Conservation (phyloP, 2,797 vertebrate genomes). For the Periparus ater region DNA sequence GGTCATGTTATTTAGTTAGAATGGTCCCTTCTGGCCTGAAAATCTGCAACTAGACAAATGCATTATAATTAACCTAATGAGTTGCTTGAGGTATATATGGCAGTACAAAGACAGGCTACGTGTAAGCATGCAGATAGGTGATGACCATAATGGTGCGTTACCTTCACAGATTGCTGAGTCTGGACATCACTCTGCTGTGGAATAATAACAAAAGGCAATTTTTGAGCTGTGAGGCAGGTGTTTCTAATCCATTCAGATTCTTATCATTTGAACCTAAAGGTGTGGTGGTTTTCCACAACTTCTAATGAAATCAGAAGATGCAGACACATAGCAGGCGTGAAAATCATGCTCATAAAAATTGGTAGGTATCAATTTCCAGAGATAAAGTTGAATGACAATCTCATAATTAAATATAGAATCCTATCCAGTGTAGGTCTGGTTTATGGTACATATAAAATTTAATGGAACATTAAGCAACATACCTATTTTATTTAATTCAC, state of each 20-base stretch:
- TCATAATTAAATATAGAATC: constrained; percentile 10
- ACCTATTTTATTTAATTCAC: neutral
- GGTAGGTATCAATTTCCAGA: neutral
- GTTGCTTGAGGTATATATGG: neutral
- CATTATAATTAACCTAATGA: neutral
- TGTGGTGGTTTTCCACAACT: neutral
- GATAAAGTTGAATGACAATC: neutral
- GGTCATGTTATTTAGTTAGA: neutral
- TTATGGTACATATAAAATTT: neutral
- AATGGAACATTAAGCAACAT: neutral
- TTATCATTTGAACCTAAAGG: neutral
- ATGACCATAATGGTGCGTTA: neutral
- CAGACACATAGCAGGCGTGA: neutral
- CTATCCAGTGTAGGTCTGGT: neutral
- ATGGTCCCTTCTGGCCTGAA: neutral
- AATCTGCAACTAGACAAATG: neutral
- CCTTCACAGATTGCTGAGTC: neutral
- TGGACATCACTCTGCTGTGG: neutral
- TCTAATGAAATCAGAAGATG: neutral
- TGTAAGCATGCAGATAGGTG: neutral
- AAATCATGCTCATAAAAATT: neutral
- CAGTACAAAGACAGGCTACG: neutral
- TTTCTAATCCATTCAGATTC: neutral
- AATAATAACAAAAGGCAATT: neutral
- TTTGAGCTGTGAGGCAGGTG: neutral